Percentiles rank a stretch among this genome's conserved stretches.
Evolutionary conservation across 2,888 invertebrate genomes (phyloP).

Genomic region (Brachyptera putata): DNA sequence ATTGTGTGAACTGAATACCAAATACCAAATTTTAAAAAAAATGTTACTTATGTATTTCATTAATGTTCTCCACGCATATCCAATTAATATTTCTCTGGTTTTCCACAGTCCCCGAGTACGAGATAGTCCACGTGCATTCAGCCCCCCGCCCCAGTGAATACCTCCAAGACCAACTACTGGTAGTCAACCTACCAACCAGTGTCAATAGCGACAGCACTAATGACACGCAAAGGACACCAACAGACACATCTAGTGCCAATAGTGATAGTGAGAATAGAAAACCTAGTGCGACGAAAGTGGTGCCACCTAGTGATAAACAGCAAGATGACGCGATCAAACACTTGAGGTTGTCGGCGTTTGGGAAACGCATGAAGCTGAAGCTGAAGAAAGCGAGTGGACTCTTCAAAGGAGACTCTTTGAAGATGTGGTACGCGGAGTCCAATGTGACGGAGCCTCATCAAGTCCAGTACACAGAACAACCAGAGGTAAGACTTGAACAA

Average conservation of each 20-base stretch:
- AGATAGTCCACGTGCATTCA: slow-evolving; percentile 70
- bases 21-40: no score
- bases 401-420: slow-evolving; percentile 69
- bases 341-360: slow-evolving; percentile 74
- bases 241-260: slow-evolving; percentile 39
- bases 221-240: slow-evolving; percentile 33
- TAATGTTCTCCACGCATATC: no score
- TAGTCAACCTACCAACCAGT: no score
- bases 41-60: no score
- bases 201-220: no score
- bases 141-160: slow-evolving; percentile 44
- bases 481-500: slow-evolving; percentile 59
- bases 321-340: neutral
- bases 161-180: slow-evolving; percentile 41
- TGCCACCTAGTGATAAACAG: slow-evolving; percentile 53
- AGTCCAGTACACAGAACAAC: slow-evolving; percentile 72
- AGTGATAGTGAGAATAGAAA: slow-evolving; percentile 38
- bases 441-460: slow-evolving; percentile 74
- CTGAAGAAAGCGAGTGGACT: slow-evolving; percentile 73
- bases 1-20: no score
- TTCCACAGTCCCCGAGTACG: slow-evolving; percentile 70
- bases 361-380: slow-evolving; percentile 66
- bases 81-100: no score
- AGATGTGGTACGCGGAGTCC: slow-evolving; percentile 75
- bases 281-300: no score